phyloP scores from a whole-genome alignment of 2,113 vertebrate species.

The Seriola quinqueradiata region DNA sequence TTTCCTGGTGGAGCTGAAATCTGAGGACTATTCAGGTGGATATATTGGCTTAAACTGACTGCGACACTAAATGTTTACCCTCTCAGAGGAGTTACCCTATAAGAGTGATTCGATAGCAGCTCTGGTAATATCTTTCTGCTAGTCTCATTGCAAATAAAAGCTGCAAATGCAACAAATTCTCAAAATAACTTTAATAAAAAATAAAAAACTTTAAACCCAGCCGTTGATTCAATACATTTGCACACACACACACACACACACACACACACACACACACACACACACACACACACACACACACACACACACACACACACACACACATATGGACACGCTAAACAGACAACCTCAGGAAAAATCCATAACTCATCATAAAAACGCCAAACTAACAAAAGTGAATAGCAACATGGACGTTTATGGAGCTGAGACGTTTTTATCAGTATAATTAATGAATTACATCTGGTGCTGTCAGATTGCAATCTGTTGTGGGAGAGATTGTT shows the following conservation, averaged over 20 bases:
- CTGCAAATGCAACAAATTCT: constrained; percentile 1
- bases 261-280: no score
- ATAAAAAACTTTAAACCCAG: constrained; percentile 18
- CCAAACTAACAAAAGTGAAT: constrained; percentile 77
- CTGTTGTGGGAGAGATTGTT: constrained; percentile 83
- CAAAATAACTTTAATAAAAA: constrained; percentile 16
- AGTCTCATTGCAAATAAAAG: constrained; percentile 24
- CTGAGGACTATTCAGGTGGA: background rate
- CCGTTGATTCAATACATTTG: constrained; percentile 30
- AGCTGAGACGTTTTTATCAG: constrained; percentile 79
- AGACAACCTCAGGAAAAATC: constrained; percentile 50
- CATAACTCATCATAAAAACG: constrained; percentile 67
- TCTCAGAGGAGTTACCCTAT: constrained; percentile 8
- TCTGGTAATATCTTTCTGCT: background rate
- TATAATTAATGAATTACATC: constrained; percentile 87
- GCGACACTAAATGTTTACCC: constrained; percentile 3
- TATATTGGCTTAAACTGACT: constrained; percentile 6
- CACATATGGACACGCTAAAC: constrained; percentile 19
- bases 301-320: background rate
- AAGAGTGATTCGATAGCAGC: constrained; percentile 11
- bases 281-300: no score
- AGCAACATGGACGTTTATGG: constrained; percentile 63
- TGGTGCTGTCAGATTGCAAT: constrained; percentile 86
- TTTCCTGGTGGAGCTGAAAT: background rate
- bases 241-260: background rate